Conservation (phyloP, 2,888 invertebrate species). For the Alsophila aescularia region DNA sequence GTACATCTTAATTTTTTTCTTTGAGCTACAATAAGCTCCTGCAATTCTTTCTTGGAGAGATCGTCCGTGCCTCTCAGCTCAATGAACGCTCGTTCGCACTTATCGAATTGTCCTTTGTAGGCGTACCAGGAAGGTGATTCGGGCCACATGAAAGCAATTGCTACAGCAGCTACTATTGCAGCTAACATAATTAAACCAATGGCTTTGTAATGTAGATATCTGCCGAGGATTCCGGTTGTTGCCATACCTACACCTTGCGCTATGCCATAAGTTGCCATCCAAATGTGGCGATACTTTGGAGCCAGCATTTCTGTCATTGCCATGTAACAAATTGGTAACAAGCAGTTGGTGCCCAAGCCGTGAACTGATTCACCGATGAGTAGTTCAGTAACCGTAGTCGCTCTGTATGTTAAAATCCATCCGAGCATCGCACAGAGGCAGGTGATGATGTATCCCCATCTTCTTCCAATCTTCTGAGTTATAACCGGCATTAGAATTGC, state of each 20-base stretch:
- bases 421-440: conserved; percentile 27
- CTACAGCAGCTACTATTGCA: not conserved
- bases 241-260: conserved; percentile 18
- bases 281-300: conserved; percentile 11
- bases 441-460: conserved; percentile 27
- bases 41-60: conserved; percentile 29
- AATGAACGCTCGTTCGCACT: conserved; percentile 32
- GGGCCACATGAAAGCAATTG: conserved; percentile 22
- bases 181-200: not conserved
- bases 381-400: conserved; percentile 5
- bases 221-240: conserved; percentile 1
- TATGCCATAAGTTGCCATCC: conserved; percentile 12
- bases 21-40: conserved; percentile 30
- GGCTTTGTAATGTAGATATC: conserved; percentile 4
- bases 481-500: no score
- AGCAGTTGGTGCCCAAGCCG: conserved; percentile 22
- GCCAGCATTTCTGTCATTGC: conserved; percentile 10
- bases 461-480: conserved; percentile 34
- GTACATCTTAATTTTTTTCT: conserved; percentile 16
- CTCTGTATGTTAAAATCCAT: conserved; percentile 29
- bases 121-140: conserved; percentile 40
- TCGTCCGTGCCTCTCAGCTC: conserved; percentile 35
- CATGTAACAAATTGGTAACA: not conserved
- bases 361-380: conserved; percentile 29
- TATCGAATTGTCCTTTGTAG: conserved; percentile 32